Base-by-base conservation (phyloP, 2,797 vertebrate species). In the Cryptoprocta ferox region DNA sequence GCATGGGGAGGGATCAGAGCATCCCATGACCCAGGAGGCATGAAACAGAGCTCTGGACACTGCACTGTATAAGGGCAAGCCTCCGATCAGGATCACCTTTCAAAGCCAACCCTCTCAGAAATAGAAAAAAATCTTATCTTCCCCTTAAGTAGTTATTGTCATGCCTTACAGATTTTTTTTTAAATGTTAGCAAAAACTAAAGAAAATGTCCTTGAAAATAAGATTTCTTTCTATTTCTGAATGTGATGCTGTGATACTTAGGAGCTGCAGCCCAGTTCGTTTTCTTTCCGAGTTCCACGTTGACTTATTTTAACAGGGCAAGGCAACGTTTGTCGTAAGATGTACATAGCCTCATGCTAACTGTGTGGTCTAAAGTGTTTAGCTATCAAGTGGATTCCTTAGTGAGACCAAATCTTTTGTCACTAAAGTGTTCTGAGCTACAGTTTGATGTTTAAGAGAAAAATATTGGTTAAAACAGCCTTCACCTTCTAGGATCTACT, bases 171-270 rank as follows among this genome's bases (percentile, higher is more conserved):
- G 73, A 32, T 48, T 75, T 75, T 75, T 75, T 48, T 75, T 32
- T 10, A 75, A 75, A 48, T 32, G 39, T 30, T 30, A 9, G 45
- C 73, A 28, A 75, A 30, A 75, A 75, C 28, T 75, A 75, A 75
- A 73, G 26, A 30, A 73, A 75, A 45, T 4, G 8, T 75, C 28
- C 7, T 75, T 75, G 70, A 88, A 75, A 83, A 87, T 89, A 70
- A 89, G 84, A 28, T 97, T 97, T 98, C 76, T 96, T 82, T 97
- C 42, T 95, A 78, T 70, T 94, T 75, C 42, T 42, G 18, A 65
- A 97, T 97, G 98, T 98, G 98, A 98, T 97, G 95, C 97, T 98
- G 98, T 98, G 98, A 97, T 97, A 96, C 94, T 96, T 98, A 93
- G 96, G 97, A 97, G 97, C 97, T 97, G 96, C 97, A 98, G 97